A percentile compares a stretch with the other conserved stretches of the same genome.
phyloP scores from a whole-genome alignment of 92 coral and sea anemone genomes.

The Plumapathes pennacea region DNA sequence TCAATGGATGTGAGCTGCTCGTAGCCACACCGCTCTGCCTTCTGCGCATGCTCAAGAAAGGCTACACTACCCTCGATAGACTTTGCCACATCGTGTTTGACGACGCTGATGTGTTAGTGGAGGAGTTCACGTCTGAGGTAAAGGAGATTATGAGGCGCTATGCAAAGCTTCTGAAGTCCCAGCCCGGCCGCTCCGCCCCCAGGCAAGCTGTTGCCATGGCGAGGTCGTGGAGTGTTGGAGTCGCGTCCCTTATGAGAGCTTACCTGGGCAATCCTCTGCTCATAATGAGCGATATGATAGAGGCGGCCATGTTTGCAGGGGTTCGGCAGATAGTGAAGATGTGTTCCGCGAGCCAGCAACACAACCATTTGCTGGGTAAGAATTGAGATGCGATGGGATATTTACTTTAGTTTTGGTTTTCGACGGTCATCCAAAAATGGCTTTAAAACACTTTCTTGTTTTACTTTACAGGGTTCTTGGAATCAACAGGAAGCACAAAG shows the following conservation, averaged over 20 bases:
- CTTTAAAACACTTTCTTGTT: neutral
- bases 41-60: slow-evolving; percentile 72
- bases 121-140: slow-evolving; percentile 74
- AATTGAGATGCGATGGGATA: neutral
- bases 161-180: slow-evolving; percentile 64
- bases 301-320: slow-evolving; percentile 75
- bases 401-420: neutral
- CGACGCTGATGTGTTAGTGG: slow-evolving; percentile 82
- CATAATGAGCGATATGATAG: slow-evolving; percentile 71
- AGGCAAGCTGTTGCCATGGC: slow-evolving; percentile 84
- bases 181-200: slow-evolving; percentile 77
- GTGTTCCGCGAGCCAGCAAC: slow-evolving; percentile 59
- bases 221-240: slow-evolving; percentile 80
- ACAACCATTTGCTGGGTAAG: slow-evolving; percentile 53
- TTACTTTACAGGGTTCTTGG: slow-evolving; percentile 66
- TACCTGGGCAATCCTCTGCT: slow-evolving; percentile 86
- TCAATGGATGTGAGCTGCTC: slow-evolving; percentile 92
- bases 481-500: slow-evolving; percentile 51
- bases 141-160: slow-evolving; percentile 86
- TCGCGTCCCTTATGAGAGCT: slow-evolving; percentile 78
- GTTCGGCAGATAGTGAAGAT: slow-evolving; percentile 64
- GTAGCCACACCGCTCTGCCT: slow-evolving; percentile 90
- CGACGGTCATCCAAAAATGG: neutral
- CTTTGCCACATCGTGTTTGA: slow-evolving; percentile 86
- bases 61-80: slow-evolving; percentile 65